Evolutionary conservation across 2,888 invertebrate genomes (phyloP).

Genomic region (Drosophila ezoana): DNA sequence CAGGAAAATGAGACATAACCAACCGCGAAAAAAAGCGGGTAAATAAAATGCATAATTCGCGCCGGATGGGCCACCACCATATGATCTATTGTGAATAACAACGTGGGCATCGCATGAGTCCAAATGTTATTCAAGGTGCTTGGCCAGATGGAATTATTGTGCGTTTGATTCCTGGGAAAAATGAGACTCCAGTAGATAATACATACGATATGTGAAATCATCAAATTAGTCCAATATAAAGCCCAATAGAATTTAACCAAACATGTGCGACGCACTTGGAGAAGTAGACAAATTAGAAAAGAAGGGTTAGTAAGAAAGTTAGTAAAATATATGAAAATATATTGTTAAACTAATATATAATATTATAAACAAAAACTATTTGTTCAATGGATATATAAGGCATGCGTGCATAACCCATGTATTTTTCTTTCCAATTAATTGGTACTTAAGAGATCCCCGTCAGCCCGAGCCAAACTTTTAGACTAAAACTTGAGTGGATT

Average conservation of each 20-base stretch:
- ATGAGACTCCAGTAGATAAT: constrained; percentile 43
- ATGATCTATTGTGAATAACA: constrained; percentile 42
- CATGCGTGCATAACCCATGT: too few species aligned
- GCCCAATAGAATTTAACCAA: constrained; percentile 45
- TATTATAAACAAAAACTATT: too few species aligned
- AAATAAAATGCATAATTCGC: constrained; percentile 51
- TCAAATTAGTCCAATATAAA: constrained; percentile 43
- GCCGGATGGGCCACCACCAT: constrained; percentile 58
- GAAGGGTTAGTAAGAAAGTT: too few species aligned
- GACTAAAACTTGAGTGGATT: too few species aligned
- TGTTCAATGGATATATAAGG: too few species aligned
- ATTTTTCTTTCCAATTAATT: too few species aligned
- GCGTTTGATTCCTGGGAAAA: constrained; percentile 10
- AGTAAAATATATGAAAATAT: too few species aligned
- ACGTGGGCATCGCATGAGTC: constrained; percentile 36
- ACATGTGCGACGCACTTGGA: neutral
- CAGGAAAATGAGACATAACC: constrained; percentile 25
- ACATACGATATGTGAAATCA: neutral
- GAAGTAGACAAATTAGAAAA: neutral
- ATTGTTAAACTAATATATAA: too few species aligned
- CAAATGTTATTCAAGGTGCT: constrained; percentile 27
- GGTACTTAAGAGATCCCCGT: too few species aligned
- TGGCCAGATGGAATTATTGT: neutral
- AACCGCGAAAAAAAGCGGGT: constrained; percentile 32
- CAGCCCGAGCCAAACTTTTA: too few species aligned